Evolutionary conservation across 2,888 invertebrate genomes (phyloP).

Genomic region (Andrena trimmerana): DNA sequence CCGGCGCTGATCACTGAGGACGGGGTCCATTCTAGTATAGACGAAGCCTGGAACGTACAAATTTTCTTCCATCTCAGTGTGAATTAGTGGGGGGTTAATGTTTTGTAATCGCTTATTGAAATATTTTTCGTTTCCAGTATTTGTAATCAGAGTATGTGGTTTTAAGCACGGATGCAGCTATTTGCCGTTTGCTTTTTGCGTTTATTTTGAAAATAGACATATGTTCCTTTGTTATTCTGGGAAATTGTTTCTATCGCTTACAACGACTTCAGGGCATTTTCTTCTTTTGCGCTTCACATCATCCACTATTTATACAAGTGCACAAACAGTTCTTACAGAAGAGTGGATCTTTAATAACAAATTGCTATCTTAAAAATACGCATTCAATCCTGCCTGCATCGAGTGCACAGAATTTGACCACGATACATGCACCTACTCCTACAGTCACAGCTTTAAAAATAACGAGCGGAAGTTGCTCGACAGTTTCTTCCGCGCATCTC

Average conservation of each 20-base stretch:
- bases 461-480: neutral
- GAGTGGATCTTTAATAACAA: too few relatives aligned
- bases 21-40: neutral
- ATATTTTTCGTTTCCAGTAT: neutral
- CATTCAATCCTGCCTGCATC: too few relatives aligned
- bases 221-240: neutral
- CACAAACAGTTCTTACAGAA: too few relatives aligned
- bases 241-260: neutral
- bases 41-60: too few relatives aligned
- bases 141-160: neutral
- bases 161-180: neutral
- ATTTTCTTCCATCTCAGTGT: neutral
- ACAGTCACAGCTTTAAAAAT: neutral
- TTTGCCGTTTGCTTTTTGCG: neutral
- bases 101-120: neutral
- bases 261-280: too few relatives aligned
- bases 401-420: too few relatives aligned
- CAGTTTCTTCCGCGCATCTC: slow-evolving; percentile 32
- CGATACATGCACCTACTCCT: neutral
- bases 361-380: too few relatives aligned
- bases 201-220: neutral
- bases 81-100: neutral
- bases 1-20: neutral
- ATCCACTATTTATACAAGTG: too few relatives aligned
- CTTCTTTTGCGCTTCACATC: too few relatives aligned